These are phyloP conservation scores for Himalopsyche phryganea DNA, from an alignment of 1,140 invertebrate genomes.

Conservation along the genomic window DNA sequence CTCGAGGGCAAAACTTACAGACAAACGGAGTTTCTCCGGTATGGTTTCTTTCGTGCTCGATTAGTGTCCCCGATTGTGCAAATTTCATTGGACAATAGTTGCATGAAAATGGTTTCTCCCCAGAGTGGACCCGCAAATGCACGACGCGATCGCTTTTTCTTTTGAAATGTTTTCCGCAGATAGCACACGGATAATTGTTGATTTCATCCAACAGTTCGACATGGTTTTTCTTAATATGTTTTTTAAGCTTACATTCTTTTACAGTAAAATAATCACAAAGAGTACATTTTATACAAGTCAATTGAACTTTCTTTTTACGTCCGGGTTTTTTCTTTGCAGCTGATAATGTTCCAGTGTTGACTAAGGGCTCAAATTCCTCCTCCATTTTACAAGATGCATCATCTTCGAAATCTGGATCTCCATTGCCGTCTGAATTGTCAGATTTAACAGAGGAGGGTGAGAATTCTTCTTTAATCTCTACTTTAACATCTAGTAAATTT, in stretches of 20 bases:
- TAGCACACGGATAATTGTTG: conserved; percentile 42
- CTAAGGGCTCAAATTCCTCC: conserved; percentile 37
- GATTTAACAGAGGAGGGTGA: background rate
- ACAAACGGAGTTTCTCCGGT: conserved; percentile 41
- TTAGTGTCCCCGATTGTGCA: conserved; percentile 12
- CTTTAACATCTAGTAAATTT: conserved; percentile 4
- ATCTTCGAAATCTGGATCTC: background rate
- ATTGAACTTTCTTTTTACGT: conserved; percentile 49
- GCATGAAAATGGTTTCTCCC: conserved; percentile 11
- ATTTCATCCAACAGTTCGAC: conserved; percentile 40
- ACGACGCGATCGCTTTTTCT: conserved; percentile 44
- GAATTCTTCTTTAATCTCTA: conserved; percentile 21
- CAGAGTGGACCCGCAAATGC: conserved; percentile 12
- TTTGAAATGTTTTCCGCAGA: conserved; percentile 45
- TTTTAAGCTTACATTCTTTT: conserved; percentile 41
- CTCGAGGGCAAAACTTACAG: conserved; percentile 38
- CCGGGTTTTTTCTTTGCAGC: too few relatives aligned
- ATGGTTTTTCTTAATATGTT: conserved; percentile 37
- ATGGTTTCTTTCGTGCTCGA: conserved; percentile 30
- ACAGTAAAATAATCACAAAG: conserved; percentile 37
- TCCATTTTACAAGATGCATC: conserved; percentile 1
- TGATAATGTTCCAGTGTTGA: too few relatives aligned
- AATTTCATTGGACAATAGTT: conserved; percentile 2
- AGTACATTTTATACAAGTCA: conserved; percentile 45
- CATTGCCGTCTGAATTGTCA: background rate